phyloP scores from a whole-genome alignment of 2,888 invertebrate genomes.

The Cabera pusaria region DNA sequence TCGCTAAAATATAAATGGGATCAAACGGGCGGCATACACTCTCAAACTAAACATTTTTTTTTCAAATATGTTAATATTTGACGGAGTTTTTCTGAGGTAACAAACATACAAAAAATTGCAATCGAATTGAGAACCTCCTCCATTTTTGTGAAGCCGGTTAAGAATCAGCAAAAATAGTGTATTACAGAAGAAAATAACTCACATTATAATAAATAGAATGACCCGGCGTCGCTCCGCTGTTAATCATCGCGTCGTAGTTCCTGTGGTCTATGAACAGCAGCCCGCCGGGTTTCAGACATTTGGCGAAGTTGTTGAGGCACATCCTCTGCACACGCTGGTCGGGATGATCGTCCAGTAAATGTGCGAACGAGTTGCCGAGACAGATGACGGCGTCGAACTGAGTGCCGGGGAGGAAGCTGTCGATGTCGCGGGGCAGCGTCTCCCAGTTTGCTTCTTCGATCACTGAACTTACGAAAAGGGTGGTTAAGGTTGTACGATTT shows the following conservation, averaged over 20 bases:
- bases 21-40: too few relatives aligned
- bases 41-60: too few relatives aligned
- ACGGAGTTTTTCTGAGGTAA: too few relatives aligned
- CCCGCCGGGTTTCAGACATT: conserved; percentile 93
- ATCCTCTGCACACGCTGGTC: conserved; percentile 91
- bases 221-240: conserved; percentile 90
- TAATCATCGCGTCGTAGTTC: conserved; percentile 92
- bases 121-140: too few relatives aligned
- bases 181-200: too few relatives aligned
- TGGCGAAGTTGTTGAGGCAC: conserved; percentile 91
- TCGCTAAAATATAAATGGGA: too few relatives aligned
- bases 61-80: too few relatives aligned
- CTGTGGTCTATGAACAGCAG: conserved; percentile 93
- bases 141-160: too few relatives aligned
- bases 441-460: conserved; percentile 97
- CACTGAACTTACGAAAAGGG: too few relatives aligned
- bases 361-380: conserved; percentile 95
- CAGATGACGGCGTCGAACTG: conserved; percentile 95
- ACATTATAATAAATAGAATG: conserved; percentile 96
- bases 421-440: conserved; percentile 89
- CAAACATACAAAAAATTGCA: too few relatives aligned
- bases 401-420: conserved; percentile 80
- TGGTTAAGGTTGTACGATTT: too few relatives aligned
- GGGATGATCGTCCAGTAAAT: conserved; percentile 90
- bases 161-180: too few relatives aligned